phyloP scores from a whole-genome alignment of 2,888 invertebrate genomes.

The Lepidochrysops patricia region DNA sequence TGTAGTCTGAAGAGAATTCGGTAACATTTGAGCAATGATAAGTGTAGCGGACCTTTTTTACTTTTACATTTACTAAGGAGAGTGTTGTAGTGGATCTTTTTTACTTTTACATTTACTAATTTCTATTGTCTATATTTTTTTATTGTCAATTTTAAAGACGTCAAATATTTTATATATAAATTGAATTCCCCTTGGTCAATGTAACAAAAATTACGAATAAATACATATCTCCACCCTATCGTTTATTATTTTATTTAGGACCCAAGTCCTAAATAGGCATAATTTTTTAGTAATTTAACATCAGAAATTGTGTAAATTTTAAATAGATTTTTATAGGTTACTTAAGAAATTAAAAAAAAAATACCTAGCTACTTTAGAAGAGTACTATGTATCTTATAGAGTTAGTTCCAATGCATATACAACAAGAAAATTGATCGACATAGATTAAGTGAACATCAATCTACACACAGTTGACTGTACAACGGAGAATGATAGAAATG shows the following conservation, averaged over 20 bases:
- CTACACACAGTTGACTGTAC: neutral
- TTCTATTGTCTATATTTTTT: too few species aligned
- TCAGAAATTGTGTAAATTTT: neutral
- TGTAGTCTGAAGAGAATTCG: slow-evolving; percentile 78
- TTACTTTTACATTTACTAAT: too few species aligned
- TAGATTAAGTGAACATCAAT: neutral
- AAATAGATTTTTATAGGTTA: neutral
- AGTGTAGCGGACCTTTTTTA: neutral
- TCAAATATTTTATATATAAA: too few species aligned
- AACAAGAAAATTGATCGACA: neutral
- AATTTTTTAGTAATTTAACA: too few species aligned
- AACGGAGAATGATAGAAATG: neutral
- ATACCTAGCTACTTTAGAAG: neutral
- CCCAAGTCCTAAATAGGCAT: too few species aligned
- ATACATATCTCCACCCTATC: too few species aligned
- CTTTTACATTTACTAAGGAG: too few species aligned
- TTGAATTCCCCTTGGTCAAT: too few species aligned
- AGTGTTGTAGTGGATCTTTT: too few species aligned
- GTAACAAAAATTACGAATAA: too few species aligned
- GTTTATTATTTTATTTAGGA: too few species aligned
- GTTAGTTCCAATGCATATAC: neutral
- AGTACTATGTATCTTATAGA: neutral
- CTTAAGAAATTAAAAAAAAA: neutral
- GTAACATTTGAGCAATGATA: neutral
- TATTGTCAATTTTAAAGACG: too few species aligned